Evolutionary conservation across 2,113 vertebrate species (phyloP).

Genomic region (Ceuthmochares aereus): DNA sequence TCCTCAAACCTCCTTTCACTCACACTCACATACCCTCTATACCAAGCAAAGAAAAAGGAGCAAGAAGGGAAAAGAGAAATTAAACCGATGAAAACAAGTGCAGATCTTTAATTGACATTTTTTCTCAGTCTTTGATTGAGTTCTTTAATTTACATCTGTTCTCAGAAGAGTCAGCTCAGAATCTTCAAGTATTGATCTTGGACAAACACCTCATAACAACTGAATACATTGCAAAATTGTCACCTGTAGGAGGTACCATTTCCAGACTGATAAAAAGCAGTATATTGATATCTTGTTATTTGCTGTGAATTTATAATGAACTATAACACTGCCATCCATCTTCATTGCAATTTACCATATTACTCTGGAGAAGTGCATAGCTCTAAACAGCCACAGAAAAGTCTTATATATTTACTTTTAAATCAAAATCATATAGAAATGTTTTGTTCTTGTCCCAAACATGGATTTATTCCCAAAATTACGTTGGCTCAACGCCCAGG

Average conservation of each 20-base stretch:
- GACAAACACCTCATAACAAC: not conserved
- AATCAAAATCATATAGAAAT: not conserved
- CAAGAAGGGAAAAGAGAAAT: not conserved
- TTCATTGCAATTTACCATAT: not conserved
- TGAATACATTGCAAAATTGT: not conserved
- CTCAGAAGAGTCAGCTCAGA: not conserved
- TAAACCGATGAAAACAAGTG: not conserved
- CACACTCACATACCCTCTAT: not conserved
- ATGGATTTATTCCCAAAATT: not conserved
- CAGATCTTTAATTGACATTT: not conserved
- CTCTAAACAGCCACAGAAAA: not conserved
- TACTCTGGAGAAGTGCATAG: not conserved
- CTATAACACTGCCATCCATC: not conserved
- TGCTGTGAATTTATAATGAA: not conserved
- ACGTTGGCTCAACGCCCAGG: not conserved
- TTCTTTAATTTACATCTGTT: not conserved
- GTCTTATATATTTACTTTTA: not conserved
- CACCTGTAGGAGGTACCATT: not conserved
- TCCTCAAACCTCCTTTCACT: not conserved
- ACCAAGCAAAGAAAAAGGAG: not conserved
- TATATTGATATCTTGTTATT: not conserved
- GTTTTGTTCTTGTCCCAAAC: not conserved
- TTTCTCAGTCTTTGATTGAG: not conserved
- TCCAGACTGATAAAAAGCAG: not conserved
- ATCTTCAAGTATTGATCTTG: not conserved